Evolutionary conservation across 2,888 invertebrate genomes (phyloP).

Genomic region (Tholera decimalis): DNA sequence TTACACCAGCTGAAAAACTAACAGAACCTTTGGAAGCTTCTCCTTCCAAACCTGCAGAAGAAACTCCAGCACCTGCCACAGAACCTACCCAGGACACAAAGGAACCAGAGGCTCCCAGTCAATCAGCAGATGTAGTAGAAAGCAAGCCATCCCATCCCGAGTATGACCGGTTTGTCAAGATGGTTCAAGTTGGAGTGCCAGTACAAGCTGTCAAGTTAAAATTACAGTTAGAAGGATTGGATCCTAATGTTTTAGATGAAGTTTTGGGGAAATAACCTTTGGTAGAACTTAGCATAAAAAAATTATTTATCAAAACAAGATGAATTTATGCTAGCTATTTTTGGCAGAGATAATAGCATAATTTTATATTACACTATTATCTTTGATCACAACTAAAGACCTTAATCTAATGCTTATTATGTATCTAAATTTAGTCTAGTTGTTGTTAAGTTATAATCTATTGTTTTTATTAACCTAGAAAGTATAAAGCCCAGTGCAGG

Average conservation of each 20-base stretch:
- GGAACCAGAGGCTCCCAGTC: constrained; percentile 34
- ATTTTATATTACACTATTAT: no score
- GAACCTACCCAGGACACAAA: constrained; percentile 23
- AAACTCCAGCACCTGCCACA: constrained; percentile 14
- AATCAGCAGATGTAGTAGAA: constrained; percentile 42
- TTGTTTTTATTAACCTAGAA: neutral
- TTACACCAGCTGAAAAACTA: constrained; percentile 23
- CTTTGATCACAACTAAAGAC: no score
- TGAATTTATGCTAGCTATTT: neutral
- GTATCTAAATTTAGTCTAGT: constrained; percentile 5
- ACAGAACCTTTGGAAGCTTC: constrained; percentile 34
- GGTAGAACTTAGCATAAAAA: neutral
- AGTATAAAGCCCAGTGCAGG: constrained; percentile 33
- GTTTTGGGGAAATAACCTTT: constrained; percentile 74
- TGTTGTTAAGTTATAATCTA: constrained; percentile 8
- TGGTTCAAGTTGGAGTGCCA: constrained; percentile 97
- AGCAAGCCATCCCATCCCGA: constrained; percentile 88
- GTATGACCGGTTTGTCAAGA: constrained; percentile 96
- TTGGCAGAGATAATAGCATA: no score
- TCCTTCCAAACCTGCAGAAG: constrained; percentile 28
- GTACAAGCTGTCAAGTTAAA: constrained; percentile 95
- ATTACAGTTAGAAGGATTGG: constrained; percentile 95
- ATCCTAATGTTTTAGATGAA: constrained; percentile 93
- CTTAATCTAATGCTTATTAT: constrained; percentile 6
- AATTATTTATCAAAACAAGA: neutral